Percentiles rank a stretch among this genome's conserved stretches.
phyloP scores from a whole-genome alignment of 2,888 invertebrate genomes.

The Dysmachus trigonus region DNA sequence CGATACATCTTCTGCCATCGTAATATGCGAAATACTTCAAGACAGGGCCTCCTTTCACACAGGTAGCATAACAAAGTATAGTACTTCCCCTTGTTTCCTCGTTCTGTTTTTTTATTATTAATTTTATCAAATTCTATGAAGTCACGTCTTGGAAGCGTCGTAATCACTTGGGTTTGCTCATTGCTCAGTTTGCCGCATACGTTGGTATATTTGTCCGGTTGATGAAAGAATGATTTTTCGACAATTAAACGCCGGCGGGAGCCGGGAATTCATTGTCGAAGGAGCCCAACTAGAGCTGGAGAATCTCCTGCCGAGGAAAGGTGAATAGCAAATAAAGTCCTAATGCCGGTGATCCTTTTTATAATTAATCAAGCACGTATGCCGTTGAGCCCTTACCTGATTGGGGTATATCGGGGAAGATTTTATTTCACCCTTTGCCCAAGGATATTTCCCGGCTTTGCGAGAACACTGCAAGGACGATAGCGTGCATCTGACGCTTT shows the following conservation, averaged over 20 bases:
- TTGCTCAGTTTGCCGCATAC: neutral
- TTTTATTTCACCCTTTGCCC: neutral
- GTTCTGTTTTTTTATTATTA: neutral
- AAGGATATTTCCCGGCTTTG: conserved; percentile 5
- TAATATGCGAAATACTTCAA: neutral
- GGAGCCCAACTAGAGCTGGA: conserved; percentile 37
- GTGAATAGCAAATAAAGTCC: conserved; percentile 5
- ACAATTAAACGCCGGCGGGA: neutral
- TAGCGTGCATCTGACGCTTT: conserved; percentile 26
- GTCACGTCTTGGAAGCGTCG: neutral
- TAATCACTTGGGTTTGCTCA: conserved; percentile 4
- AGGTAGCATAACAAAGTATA: too few relatives aligned
- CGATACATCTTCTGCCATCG: neutral
- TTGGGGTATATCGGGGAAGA: conserved; percentile 10
- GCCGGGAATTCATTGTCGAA: neutral
- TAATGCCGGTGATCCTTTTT: conserved; percentile 59
- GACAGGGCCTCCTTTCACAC: neutral
- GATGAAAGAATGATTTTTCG: conserved; percentile 4
- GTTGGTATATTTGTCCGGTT: conserved; percentile 3
- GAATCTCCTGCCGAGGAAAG: conserved; percentile 21
- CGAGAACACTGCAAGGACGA: neutral
- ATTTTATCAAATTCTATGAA: conserved; percentile 1
- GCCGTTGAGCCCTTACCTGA: conserved; percentile 52
- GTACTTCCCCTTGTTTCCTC: neutral
- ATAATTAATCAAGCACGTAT: conserved; percentile 62